These are phyloP conservation scores for Mallateleia sp. DNA, from an alignment of 2,888 invertebrate species.

Conservation along the genomic window DNA sequence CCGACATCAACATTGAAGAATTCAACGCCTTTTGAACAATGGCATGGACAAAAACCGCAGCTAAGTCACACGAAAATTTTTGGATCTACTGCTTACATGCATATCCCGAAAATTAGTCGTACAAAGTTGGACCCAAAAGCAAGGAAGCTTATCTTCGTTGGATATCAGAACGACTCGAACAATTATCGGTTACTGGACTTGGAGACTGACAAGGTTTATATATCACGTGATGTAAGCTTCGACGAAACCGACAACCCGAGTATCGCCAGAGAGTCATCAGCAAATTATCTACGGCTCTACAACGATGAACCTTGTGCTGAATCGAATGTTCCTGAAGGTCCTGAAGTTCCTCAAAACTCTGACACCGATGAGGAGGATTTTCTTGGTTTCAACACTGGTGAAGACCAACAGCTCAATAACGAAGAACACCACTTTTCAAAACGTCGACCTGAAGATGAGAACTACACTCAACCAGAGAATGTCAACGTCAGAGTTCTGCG, in stretches of 20 bases:
- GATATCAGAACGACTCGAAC: constrained; percentile 57
- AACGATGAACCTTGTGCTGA: no score
- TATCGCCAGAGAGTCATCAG: no score
- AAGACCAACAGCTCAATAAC: not conserved
- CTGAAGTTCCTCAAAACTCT: no score
- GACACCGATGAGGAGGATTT: no score
- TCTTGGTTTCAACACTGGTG: not conserved
- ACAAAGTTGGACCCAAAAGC: constrained; percentile 49
- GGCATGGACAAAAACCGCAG: constrained; percentile 36
- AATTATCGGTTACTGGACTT: constrained; percentile 59
- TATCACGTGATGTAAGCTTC: constrained; percentile 50
- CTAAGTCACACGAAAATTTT: constrained; percentile 38
- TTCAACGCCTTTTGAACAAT: constrained; percentile 48
- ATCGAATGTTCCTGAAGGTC: no score
- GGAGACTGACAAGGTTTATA: not conserved
- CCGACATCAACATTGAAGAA: not conserved
- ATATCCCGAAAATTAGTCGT: constrained; percentile 37
- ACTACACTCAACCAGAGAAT: not conserved
- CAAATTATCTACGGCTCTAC: no score
- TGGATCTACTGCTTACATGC: constrained; percentile 45
- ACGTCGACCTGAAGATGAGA: not conserved
- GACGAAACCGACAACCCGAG: not conserved
- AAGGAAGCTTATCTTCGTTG: constrained; percentile 46
- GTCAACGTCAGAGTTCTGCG: constrained; percentile 12
- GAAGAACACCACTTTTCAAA: not conserved